Evolutionary conservation across 2,113 vertebrate genomes (phyloP).

Genomic region (Balaeniceps rex): DNA sequence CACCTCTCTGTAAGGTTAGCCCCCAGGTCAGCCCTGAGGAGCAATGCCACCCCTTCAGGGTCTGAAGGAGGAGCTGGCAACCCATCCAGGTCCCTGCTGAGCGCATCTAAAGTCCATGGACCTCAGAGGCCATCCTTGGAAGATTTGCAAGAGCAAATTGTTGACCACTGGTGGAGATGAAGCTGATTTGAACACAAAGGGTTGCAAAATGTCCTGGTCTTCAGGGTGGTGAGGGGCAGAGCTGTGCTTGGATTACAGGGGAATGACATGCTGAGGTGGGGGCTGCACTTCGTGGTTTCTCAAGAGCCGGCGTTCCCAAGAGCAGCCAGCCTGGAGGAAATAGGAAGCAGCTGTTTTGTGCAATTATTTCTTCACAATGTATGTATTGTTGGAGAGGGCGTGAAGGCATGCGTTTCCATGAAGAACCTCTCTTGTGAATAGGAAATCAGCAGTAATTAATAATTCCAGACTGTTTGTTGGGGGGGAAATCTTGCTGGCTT

Average conservation of each 20-base stretch:
- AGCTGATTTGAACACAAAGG: background rate
- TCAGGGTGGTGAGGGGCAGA: background rate
- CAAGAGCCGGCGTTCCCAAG: accelerated
- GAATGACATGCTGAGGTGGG: background rate
- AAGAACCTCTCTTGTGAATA: background rate
- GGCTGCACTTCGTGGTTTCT: background rate
- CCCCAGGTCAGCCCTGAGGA: background rate
- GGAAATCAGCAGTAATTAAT: background rate
- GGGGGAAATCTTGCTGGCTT: too few relatives aligned
- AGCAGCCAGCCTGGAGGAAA: background rate
- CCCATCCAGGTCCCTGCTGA: background rate
- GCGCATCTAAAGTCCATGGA: background rate
- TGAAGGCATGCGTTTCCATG: background rate
- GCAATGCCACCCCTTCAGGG: background rate
- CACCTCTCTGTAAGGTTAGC: background rate
- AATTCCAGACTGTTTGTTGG: background rate
- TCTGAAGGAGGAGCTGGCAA: background rate
- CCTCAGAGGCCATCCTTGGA: background rate
- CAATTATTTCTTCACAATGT: background rate
- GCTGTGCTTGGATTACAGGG: background rate
- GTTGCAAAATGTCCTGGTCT: background rate
- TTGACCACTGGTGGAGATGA: background rate
- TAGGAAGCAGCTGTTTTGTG: background rate
- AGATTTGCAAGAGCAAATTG: background rate
- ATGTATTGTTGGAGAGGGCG: background rate